phyloP scores from a whole-genome alignment of 2,888 invertebrate species.

The Neelides folsomi region DNA sequence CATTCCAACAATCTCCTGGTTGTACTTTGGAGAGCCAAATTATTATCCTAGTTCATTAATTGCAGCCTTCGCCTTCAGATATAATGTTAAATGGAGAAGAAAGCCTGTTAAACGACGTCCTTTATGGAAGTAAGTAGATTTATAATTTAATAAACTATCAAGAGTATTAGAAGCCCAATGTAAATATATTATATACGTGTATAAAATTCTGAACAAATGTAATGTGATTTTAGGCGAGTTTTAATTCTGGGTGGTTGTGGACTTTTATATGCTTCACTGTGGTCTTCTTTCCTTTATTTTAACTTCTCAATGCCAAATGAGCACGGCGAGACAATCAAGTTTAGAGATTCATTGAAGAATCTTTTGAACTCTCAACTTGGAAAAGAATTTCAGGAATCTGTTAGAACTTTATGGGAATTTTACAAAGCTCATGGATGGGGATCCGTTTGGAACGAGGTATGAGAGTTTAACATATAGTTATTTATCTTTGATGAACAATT shows the following conservation, averaged over 20 bases:
- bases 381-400: slow-evolving; percentile 51
- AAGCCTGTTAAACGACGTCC: slow-evolving; percentile 44
- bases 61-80: slow-evolving; percentile 56
- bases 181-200: background rate
- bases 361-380: slow-evolving; percentile 79
- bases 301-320: slow-evolving; percentile 73
- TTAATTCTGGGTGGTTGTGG: slow-evolving; percentile 48
- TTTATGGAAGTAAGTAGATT: slow-evolving; percentile 34
- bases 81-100: slow-evolving; percentile 66
- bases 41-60: slow-evolving; percentile 37
- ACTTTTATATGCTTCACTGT: slow-evolving; percentile 55
- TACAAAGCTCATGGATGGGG: slow-evolving; percentile 76
- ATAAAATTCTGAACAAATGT: background rate
- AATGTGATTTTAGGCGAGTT: slow-evolving; percentile 43
- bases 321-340: slow-evolving; percentile 72
- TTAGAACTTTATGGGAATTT: slow-evolving; percentile 61
- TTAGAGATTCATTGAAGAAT: slow-evolving; percentile 75
- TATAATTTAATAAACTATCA: background rate
- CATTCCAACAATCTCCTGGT: slow-evolving; percentile 47
- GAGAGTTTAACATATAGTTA: background rate
- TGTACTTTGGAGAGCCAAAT: slow-evolving; percentile 55
- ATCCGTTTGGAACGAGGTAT: slow-evolving; percentile 64
- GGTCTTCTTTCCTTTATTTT: slow-evolving; percentile 70
- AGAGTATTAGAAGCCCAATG: background rate
- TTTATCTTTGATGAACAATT: too few relatives aligned